Percentiles rank a stretch among this genome's conserved stretches.
phyloP scores from a whole-genome alignment of 2,888 invertebrate species.

The Drosophila atroscutellata region DNA sequence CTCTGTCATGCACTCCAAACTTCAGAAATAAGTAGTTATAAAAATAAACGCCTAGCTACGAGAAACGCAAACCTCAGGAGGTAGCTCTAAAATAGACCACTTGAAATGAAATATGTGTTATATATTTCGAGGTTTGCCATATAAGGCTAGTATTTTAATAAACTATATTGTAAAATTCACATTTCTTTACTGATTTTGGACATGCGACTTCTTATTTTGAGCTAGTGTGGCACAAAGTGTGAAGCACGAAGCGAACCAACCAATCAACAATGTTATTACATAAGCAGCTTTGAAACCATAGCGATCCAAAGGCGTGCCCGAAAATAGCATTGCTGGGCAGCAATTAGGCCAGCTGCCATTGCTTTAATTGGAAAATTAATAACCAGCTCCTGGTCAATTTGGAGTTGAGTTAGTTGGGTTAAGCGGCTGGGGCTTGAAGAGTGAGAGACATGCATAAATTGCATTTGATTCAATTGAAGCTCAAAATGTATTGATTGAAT shows the following conservation, averaged over 20 bases:
- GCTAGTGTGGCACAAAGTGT: background rate
- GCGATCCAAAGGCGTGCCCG: constrained; percentile 5
- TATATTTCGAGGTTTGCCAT: background rate
- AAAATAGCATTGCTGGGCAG: constrained; percentile 31
- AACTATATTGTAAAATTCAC: background rate
- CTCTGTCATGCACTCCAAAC: background rate
- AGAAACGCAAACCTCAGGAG: background rate
- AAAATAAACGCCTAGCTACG: background rate
- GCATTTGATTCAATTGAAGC: constrained; percentile 82
- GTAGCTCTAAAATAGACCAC: background rate
- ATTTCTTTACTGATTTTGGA: no score
- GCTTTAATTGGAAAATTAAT: constrained; percentile 71
- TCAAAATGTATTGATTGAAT: constrained; percentile 81
- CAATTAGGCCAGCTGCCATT: constrained; percentile 55
- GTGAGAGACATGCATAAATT: constrained; percentile 52
- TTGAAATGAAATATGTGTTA: background rate
- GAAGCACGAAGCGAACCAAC: background rate
- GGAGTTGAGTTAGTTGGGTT: background rate
- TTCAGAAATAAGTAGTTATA: background rate
- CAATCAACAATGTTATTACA: constrained; percentile 1
- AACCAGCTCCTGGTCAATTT: constrained; percentile 22
- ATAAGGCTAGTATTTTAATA: background rate
- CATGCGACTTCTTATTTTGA: background rate
- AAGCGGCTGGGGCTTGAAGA: background rate
- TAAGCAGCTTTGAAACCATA: constrained; percentile 27